These are phyloP conservation scores for Ligdia adustata DNA, from an alignment of 2,888 invertebrate species.

Conservation along the genomic window DNA sequence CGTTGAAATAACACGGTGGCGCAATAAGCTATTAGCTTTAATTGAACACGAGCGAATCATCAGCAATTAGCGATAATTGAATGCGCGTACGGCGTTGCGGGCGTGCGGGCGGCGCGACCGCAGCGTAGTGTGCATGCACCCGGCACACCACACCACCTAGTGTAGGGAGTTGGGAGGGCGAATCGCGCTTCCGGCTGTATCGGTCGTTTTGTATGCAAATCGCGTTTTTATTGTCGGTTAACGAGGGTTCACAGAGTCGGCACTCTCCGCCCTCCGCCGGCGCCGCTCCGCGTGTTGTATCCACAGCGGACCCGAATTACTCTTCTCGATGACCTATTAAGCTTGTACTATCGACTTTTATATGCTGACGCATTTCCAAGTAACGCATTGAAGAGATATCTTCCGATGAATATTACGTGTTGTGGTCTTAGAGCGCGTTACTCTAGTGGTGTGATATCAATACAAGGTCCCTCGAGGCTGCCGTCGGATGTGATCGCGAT, in stretches of 20 bases:
- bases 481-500: too few species aligned
- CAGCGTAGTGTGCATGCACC: not conserved
- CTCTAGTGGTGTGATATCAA: too few species aligned
- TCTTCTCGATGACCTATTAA: slow-evolving; percentile 6
- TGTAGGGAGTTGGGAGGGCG: not conserved
- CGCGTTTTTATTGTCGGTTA: slow-evolving; percentile 33
- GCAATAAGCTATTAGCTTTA: slow-evolving; percentile 37
- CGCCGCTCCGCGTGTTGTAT: slow-evolving; percentile 7
- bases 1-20: slow-evolving; percentile 24
- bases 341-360: slow-evolving; percentile 1
- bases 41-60: slow-evolving; percentile 42
- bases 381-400: too few species aligned
- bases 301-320: slow-evolving; percentile 13
- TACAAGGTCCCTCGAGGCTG: too few species aligned
- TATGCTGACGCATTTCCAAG: not conserved
- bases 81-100: slow-evolving; percentile 20
- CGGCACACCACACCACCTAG: not conserved
- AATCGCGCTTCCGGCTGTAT: slow-evolving; percentile 29
- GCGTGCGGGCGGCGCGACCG: not conserved
- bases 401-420: too few species aligned
- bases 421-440: too few species aligned
- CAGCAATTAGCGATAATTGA: slow-evolving; percentile 42
- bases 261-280: slow-evolving; percentile 9
- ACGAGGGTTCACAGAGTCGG: too few species aligned
- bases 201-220: slow-evolving; percentile 37